These are phyloP conservation scores for Agonopterix alstromeriana DNA, from an alignment of 2,888 invertebrate species.

Conservation along the genomic window DNA sequence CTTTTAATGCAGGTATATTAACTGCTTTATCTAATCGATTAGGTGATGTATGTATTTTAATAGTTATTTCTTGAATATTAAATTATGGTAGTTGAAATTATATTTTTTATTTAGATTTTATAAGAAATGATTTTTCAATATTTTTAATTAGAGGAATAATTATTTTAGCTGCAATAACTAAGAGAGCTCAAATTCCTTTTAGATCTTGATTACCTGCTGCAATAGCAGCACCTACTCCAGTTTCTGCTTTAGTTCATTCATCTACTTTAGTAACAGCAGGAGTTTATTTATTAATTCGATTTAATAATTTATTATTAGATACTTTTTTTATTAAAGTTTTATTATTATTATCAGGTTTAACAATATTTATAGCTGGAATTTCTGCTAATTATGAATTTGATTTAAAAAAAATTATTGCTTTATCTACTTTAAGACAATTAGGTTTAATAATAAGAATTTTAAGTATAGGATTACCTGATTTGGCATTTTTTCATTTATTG, in stretches of 20 bases:
- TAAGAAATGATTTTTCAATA: conserved; percentile 57
- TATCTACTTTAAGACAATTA: conserved; percentile 85
- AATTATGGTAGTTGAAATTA: conserved; percentile 75
- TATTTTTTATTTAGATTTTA: conserved; percentile 72
- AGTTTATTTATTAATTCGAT: conserved; percentile 84
- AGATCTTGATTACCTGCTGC: conserved; percentile 85
- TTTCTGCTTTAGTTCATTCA: conserved; percentile 85
- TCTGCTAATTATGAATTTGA: conserved; percentile 81
- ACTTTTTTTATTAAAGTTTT: conserved; percentile 61
- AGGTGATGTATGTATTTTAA: conserved; percentile 82
- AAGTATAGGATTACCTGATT: conserved; percentile 65
- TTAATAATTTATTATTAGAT: conserved; percentile 68
- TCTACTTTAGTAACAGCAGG: conserved; percentile 88
- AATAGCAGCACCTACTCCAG: conserved; percentile 86
- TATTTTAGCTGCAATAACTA: conserved; percentile 80
- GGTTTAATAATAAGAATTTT: conserved; percentile 83
- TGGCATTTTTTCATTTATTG: conserved; percentile 84
- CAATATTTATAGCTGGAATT: conserved; percentile 78
- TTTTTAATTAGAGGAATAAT: conserved; percentile 55
- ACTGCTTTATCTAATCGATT: conserved; percentile 85
- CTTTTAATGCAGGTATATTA: conserved; percentile 83
- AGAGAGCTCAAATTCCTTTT: conserved; percentile 90
- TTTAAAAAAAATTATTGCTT: conserved; percentile 87
- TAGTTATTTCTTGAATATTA: conserved; percentile 76
- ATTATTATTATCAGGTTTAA: conserved; percentile 73